Conservation (phyloP, 2,113 vertebrate species). For the Alethe castanea region DNA sequence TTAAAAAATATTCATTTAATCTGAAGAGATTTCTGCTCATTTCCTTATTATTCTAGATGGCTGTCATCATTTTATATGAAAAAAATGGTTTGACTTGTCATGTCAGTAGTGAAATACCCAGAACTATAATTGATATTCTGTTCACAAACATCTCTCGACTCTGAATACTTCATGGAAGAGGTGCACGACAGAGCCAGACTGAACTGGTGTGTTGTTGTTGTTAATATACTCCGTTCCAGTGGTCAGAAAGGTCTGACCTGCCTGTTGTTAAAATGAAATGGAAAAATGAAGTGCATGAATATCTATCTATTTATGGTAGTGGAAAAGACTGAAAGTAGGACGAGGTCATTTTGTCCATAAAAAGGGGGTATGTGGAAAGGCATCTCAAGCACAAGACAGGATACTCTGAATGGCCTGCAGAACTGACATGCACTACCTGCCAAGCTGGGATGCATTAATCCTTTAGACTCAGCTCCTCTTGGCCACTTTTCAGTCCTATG, state of each 20-base stretch:
- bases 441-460: background rate
- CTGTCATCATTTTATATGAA: background rate
- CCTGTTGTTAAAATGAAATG: background rate
- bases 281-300: background rate
- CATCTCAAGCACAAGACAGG: background rate
- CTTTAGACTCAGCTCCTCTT: background rate
- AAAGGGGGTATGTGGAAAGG: background rate
- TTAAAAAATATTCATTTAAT: background rate
- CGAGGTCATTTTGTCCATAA: background rate
- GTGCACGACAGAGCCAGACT: background rate
- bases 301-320: background rate
- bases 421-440: background rate
- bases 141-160: background rate
- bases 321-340: background rate
- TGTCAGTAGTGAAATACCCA: background rate
- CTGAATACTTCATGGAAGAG: background rate
- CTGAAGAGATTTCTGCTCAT: background rate
- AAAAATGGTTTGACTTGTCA: background rate
- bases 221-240: background rate
- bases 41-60: background rate
- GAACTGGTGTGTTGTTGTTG: background rate
- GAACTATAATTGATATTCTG: background rate
- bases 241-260: background rate
- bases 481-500: background rate
- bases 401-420: background rate